Evolutionary conservation across 2,113 vertebrate species (phyloP), one percentile per base, ranked within the genome.

Genomic region (Oncorhynchus tshawytscha): DNA sequence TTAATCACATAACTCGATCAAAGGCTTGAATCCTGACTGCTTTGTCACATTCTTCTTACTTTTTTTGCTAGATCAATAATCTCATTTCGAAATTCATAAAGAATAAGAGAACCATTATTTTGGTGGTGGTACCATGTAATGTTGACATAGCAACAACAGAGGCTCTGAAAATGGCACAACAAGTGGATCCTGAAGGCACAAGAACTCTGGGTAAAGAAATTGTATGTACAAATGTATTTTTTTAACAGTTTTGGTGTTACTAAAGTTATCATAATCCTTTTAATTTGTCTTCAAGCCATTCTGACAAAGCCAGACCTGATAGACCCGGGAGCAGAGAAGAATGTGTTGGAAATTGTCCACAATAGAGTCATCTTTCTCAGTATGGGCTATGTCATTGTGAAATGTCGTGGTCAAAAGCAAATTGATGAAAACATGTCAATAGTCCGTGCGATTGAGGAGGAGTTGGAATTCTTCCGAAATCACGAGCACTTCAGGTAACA

Each of bases 111-210:
- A 96, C 95, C 0, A 82, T 95, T 72, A 95, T 88, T 80, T 71
- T 96, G 85, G 93, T 94, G 1, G 94, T 95, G 48, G 91, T 96
- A 7, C 94, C 95, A 0, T 86, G 94, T 66, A 95, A 95, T 0
- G 92, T 93, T 90, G 95, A 95, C 86, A 95, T 95, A 1, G 93
- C 94, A 74, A 95, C 95, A 82, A 95, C 94, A 0, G 95, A 95
- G 86, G 95, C 94, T 0, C 76, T 96, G 83, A 91, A 90, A 89
- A 95, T 96, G 94, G 95, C 95, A 24, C 91, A 93, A 71, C 90
- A 94, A 70, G 94, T 94, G 82, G 95, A 96, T 70, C 95, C 94
- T 12, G 76, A 48, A 0, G 95, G 95, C 34, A 91, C 94, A 73
- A 91, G 94, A 67, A 96, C 94, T 39, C 70, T 96, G 76, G 95